phyloP scores from a whole-genome alignment of 2,888 invertebrate genomes.

The Cistogaster globosa region DNA sequence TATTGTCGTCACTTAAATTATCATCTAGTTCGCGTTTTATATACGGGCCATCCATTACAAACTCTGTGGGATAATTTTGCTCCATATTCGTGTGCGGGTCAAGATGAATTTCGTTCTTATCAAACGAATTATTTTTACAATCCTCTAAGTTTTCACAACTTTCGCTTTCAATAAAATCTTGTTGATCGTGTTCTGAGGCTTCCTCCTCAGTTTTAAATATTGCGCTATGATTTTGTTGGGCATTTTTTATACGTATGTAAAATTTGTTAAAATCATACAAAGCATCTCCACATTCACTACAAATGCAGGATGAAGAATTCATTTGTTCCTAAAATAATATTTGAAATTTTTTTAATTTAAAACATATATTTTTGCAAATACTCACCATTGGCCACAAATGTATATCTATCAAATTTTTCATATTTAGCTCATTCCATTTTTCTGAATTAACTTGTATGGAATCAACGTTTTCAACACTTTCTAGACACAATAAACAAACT shows the following conservation, averaged over 20 bases:
- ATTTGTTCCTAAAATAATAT: background rate
- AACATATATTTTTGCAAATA: background rate
- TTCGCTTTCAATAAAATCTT: background rate
- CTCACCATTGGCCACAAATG: constrained; percentile 65
- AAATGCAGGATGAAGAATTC: constrained; percentile 17
- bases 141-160: background rate
- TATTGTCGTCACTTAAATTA: background rate
- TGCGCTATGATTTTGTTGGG: constrained; percentile 72
- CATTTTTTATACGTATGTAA: constrained; percentile 74
- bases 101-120: constrained; percentile 7
- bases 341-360: background rate
- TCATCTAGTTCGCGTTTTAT: constrained; percentile 19
- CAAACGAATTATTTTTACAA: constrained; percentile 12
- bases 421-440: constrained; percentile 40
- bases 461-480: constrained; percentile 1
- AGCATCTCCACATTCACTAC: constrained; percentile 10
- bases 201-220: constrained; percentile 69
- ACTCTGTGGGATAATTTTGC: constrained; percentile 37
- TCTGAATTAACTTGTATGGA: constrained; percentile 40
- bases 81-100: constrained; percentile 30
- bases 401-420: constrained; percentile 45
- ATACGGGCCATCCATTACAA: constrained; percentile 28
- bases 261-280: constrained; percentile 74
- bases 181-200: background rate
- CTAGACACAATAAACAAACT: constrained; percentile 51